Percentiles rank a stretch among this genome's conserved stretches.
phyloP scores from a whole-genome alignment of 2,113 vertebrate genomes.

The Apaloderma vittatum region DNA sequence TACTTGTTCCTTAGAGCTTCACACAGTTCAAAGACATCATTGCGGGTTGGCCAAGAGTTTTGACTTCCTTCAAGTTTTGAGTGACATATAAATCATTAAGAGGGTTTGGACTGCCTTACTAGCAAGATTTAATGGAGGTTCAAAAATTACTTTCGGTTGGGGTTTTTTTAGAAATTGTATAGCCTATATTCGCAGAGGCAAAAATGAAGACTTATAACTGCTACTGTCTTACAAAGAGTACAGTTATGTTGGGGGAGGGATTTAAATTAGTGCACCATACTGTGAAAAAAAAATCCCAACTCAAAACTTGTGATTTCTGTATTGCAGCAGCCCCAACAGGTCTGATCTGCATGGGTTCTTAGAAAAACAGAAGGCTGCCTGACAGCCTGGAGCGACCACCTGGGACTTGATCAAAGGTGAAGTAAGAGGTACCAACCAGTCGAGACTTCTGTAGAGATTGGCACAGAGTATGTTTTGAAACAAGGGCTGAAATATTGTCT shows the following conservation, averaged over 20 bases:
- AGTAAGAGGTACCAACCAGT: neutral
- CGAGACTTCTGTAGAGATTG: neutral
- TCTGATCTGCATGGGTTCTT: neutral
- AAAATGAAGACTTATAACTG: neutral
- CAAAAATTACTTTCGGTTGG: slow-evolving; percentile 30
- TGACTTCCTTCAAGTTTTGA: slow-evolving; percentile 23
- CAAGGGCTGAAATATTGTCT: neutral
- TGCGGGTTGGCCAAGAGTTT: neutral
- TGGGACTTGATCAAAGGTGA: neutral
- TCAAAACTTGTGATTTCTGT: slow-evolving; percentile 21
- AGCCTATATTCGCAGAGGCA: slow-evolving; percentile 9
- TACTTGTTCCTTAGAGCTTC: slow-evolving; percentile 15
- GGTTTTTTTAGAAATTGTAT: slow-evolving; percentile 10
- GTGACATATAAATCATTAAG: slow-evolving; percentile 5
- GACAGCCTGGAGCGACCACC: neutral
- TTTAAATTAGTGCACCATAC: neutral
- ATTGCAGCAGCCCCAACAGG: neutral
- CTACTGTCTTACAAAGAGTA: neutral
- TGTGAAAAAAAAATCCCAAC: neutral
- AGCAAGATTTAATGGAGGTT: slow-evolving; percentile 27
- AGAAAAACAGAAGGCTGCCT: slow-evolving; percentile 15
- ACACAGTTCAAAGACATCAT: neutral
- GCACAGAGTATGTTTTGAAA: neutral
- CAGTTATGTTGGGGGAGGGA: neutral
- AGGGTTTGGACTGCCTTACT: neutral